phyloP scores from a whole-genome alignment of 2,113 vertebrate genomes.

The Orycteropus afer region DNA sequence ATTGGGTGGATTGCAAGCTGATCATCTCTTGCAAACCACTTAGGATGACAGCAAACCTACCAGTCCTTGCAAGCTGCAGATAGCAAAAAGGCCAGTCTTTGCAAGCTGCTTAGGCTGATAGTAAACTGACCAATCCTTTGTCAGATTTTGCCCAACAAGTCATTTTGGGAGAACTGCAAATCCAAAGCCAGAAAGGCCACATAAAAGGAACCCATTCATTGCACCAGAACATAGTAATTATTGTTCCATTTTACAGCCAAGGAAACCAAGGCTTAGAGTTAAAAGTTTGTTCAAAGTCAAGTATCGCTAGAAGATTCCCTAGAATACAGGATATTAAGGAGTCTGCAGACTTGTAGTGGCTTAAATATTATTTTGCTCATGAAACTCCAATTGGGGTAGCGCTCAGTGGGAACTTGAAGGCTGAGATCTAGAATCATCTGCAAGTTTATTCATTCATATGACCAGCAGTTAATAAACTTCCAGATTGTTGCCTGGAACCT shows the following conservation, averaged over 20 bases:
- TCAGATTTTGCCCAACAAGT: background rate
- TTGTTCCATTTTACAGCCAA: background rate
- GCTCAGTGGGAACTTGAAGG: background rate
- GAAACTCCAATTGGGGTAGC: background rate
- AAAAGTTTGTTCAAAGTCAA: background rate
- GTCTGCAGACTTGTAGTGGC: background rate
- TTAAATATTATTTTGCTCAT: background rate
- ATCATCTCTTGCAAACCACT: background rate
- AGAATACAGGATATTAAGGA: background rate
- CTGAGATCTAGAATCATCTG: background rate
- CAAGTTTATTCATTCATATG: background rate
- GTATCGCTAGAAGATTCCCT: background rate
- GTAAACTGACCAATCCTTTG: background rate
- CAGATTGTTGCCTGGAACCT: background rate
- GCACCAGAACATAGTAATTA: background rate
- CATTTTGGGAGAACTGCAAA: background rate
- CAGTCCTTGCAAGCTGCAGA: too few relatives aligned
- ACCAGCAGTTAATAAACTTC: background rate
- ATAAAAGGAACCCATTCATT: background rate
- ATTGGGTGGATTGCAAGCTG: background rate
- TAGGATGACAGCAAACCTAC: background rate
- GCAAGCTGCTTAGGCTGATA: background rate
- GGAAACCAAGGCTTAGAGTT: constrained; percentile 3
- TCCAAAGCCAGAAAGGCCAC: background rate
- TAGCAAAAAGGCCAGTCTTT: background rate